Conservation (phyloP, 2,113 vertebrate genomes). For the Mystacornis crossleyi region DNA sequence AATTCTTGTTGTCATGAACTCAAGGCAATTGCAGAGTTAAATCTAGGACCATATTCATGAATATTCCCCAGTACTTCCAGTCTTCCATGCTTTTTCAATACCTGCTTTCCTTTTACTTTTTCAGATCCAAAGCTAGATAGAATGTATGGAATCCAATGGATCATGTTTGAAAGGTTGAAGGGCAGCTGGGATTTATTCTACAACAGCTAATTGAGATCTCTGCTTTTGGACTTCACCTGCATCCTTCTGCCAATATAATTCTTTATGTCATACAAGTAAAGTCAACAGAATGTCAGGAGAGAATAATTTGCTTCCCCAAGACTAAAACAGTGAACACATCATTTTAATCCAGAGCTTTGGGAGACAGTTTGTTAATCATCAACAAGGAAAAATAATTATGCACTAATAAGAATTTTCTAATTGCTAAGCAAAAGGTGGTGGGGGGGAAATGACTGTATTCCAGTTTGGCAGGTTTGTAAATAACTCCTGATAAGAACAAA, state of each 20-base stretch:
- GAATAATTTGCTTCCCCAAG: neutral
- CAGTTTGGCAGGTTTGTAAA: slow-evolving; percentile 28
- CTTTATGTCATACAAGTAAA: neutral
- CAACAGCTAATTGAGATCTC: slow-evolving; percentile 29
- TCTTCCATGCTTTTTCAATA: neutral
- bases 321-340: slow-evolving; percentile 22
- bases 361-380: neutral
- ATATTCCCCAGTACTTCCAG: neutral
- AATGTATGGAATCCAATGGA: neutral
- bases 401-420: slow-evolving; percentile 13
- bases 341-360: neutral
- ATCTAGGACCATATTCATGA: neutral
- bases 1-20: neutral
- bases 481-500: slow-evolving; percentile 19
- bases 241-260: slow-evolving; percentile 18
- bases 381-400: neutral
- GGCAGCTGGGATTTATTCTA: slow-evolving; percentile 21
- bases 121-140: neutral
- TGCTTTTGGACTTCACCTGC: slow-evolving; percentile 1
- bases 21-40: neutral
- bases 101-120: neutral
- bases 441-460: neutral
- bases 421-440: neutral
- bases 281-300: slow-evolving; percentile 23
- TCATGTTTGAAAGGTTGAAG: slow-evolving; percentile 20